A percentile compares a stretch with the other conserved stretches of the same genome.
phyloP scores from a whole-genome alignment of 1,140 invertebrate genomes.

The Ceratina calcarata region DNA sequence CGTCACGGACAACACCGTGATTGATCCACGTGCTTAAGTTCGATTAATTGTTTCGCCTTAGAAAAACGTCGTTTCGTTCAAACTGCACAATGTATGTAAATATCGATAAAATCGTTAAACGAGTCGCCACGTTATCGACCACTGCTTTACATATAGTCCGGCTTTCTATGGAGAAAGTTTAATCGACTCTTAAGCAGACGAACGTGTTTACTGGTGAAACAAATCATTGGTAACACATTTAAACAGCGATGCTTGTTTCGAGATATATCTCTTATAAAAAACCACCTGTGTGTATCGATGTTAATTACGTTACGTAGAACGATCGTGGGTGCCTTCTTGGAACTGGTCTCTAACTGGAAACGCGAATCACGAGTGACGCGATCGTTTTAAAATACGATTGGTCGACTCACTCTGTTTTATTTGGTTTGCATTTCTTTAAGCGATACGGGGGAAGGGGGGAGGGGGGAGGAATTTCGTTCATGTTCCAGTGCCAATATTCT shows the following conservation, averaged over 20 bases:
- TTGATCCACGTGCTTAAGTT: conserved; percentile 24
- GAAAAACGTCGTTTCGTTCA: too few relatives aligned
- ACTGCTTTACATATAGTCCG: too few relatives aligned
- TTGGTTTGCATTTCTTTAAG: not conserved
- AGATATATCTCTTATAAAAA: conserved; percentile 38
- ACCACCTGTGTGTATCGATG: conserved; percentile 46
- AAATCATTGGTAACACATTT: conserved; percentile 21
- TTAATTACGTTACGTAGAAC: conserved; percentile 38
- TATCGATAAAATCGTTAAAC: too few relatives aligned
- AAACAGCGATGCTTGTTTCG: conserved; percentile 40
- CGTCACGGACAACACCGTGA: conserved; percentile 40
- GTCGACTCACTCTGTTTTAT: too few relatives aligned
- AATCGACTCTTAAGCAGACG: conserved; percentile 10
- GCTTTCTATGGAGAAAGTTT: not conserved
- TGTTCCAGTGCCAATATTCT: conserved; percentile 35
- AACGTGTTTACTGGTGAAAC: conserved; percentile 18
- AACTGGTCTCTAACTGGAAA: conserved; percentile 26
- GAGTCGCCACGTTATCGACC: too few relatives aligned
- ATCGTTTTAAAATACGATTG: not conserved
- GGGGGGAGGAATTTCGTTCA: not conserved
- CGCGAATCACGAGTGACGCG: conserved; percentile 15
- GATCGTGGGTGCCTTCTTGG: conserved; percentile 35
- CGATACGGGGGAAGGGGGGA: not conserved
- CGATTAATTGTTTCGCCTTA: conserved; percentile 6
- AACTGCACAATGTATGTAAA: too few relatives aligned